Base-by-base conservation (phyloP, 1,140 invertebrate species). In the Pogonomyrmex barbatus region DNA sequence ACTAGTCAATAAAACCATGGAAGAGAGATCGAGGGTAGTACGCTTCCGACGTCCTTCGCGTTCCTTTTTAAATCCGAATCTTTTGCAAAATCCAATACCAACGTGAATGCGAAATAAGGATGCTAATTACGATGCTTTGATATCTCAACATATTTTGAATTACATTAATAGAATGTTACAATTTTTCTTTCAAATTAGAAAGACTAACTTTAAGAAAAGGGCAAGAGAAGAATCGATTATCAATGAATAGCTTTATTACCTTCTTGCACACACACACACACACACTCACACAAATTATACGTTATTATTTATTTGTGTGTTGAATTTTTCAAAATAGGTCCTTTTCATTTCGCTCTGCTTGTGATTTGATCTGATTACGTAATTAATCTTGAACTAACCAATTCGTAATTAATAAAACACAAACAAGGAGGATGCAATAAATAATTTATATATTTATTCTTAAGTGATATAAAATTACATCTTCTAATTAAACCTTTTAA, bases 1-100 rank as follows among this genome's bases (percentile, higher is more conserved):
- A 67, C 67, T 54, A 82, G 79, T 82, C 79, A 82, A 82, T 82
- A 82, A 82, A 71, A 54, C 24, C 30, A 71, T 54, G 47, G 77
- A 58, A 73, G 79, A 54, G 63, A 24, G 24, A 24, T 24, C 47
- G 47, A 68, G 67, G 47, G 36, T 70, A 70, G 30, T 24, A 42
- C 42, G 67, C 36, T 45, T 9, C 54, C 68, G 30, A 30, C 67
- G 52, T 58, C 14, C 56, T 33, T 36, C n/a, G 30, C 42, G 17
- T 36, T 14, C 45, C 58, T 83, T 60, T 83, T 83, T 60, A 47
- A 83, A 60, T 50, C 56, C 42, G 54, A 73, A 73, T 60, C 67
- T 58, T 71, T 82, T 33, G 52, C 67, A 45, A 82, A 82, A 73
- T 82, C 30, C 79, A 73, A 73, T 82, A 82, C 36, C 52, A 58